Evolutionary conservation across 2,888 invertebrate genomes (phyloP), one percentile per base, ranked within the genome.

Genomic region (Teleiodes luculella): DNA sequence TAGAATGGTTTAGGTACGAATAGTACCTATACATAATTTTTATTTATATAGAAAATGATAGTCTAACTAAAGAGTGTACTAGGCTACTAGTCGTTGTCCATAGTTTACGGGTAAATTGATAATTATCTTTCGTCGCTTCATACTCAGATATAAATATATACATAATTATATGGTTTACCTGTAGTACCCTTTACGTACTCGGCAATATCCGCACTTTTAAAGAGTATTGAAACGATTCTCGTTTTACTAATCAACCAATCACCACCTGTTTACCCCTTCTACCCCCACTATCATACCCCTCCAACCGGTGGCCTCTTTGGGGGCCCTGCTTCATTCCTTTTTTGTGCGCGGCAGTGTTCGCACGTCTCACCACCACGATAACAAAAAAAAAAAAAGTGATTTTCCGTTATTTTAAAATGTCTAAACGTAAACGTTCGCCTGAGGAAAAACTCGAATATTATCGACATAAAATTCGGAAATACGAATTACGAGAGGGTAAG

Each of bases 281-380:
- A 33, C 33, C 33, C 33, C 33, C 33, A 33, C 33, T n/a, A 3
- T 11, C n/a, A 6, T 6, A 24, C 24, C 33, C 3, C n/a, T 33
- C n/a, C n/a, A n/a, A 8, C 33, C n/a, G 33, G 33, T 14, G 2
- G 37, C 16, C 37, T 4, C 14, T 37, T 37, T 3, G 1, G 37
- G 1, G 14, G 24, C 6, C 1, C 24, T 43, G 18, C 10, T 33
- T 68, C 50, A 50, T 50, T 50, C 50, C 36, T 50, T 50, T 50
- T 50, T 24, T 20, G 50, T 50, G 50, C 50, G 50, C 24, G 35
- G 50, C 50, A 37, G 20, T 31, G 24, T 13, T 13, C 50, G 37
- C 20, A 50, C 50, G 37, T 50, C 33, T 33, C 33, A 33, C 33
- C 33, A 33, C 33, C 10, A 33, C 3, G 33, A 11, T 8, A 5